Evolutionary conservation across 2,113 vertebrate species (phyloP), one percentile per base, ranked within the genome.

Genomic region (Brachypodius melanocephalos): DNA sequence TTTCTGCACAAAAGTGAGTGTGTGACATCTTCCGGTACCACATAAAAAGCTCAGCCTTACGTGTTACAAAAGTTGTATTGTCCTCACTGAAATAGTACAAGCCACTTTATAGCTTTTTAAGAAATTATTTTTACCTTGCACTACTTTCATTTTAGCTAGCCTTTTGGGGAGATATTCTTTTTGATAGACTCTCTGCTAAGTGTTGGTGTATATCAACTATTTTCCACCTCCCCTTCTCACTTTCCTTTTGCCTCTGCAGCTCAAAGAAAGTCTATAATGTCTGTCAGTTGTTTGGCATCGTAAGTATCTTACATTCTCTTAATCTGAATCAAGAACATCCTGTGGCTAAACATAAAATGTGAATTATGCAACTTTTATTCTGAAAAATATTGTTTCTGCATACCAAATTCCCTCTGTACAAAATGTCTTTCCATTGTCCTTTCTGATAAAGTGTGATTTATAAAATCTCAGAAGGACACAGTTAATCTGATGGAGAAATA

Each of bases 271-370:
- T 85, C 52, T 73, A 22, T 42, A 86, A 77, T 8, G 7, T 52
- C 61, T 75, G 62, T 40, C 71, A 51, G 34, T 80, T 75, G 17
- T 89, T 91, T 73, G 61, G 67, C 78, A 82, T 66, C 3, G 1
- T 18, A 54, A 84, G 9, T 51, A 62, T 22, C 15, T n/a, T 79
- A 38, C 54, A 76, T 90, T 90, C 71, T 96, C 63, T 66, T 85
- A 62, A 69, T 72, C 58, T 77, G 71, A 90, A 88, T 82, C 38
- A 90, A 84, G 80, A 93, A 80, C 49, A 66, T 58, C 58, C 58
- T 76, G 63, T 91, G 71, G 91, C 82, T 91, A 95, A 93, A 92
- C 51, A 90, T 65, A 65, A 68, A 88, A 88, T 93, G 88, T 95
- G 81, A 88, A 82, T 94, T 91, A 91, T 88, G 54, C 67, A 90